Base-by-base conservation (phyloP, 2,888 invertebrate genomes). In the Meganola albula region DNA sequence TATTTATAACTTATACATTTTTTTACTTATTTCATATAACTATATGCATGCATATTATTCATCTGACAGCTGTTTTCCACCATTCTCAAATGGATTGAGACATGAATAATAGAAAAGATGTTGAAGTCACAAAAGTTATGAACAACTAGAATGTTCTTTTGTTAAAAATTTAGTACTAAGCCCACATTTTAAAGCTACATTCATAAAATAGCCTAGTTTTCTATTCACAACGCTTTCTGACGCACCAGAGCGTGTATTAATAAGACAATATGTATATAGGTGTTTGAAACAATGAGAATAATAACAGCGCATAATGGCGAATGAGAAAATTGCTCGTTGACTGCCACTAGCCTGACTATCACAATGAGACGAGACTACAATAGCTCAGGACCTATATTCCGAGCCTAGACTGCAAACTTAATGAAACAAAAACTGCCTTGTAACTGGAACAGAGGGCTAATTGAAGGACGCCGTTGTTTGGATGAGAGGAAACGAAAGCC, bases 321-420 rank as follows among this genome's bases (percentile, higher is more conserved):
- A 80, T 78, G 78, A 69, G 75, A 80, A 80, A 79, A 79, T 78
- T 67, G 77, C 78, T 74, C 76, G 76, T 76, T 72, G 71, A 71
- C 68, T 74, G 71, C 54, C 68, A 60, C 62, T 59, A 58, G 63
- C 56, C 62, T 72, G 69, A 64, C 67, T 68, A 68, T 56, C 67
- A 83, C 83, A 82, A 83, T 82, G 74, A 63, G 58, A 63, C 55
- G 58, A 57, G 62, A 62, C 67, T 71, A 82, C 78, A 82, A 82
- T 82, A 46, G 74, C 45, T 58, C 51, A 68, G 69, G 68, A 71
- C 72, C 77, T 74, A 78, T 63, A 74, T 72, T 72, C 72, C 51
- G 46, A 55, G 65, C 66, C 70, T 70, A 70, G 67, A 61, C 60
- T 63, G 58, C 53, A 45, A 53, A 59, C 56, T 68, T 69, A 74